Evolutionary conservation across 2,797 vertebrate genomes (phyloP), one percentile per base, ranked within the genome.

Genomic region (Eidolon dupreanum): DNA sequence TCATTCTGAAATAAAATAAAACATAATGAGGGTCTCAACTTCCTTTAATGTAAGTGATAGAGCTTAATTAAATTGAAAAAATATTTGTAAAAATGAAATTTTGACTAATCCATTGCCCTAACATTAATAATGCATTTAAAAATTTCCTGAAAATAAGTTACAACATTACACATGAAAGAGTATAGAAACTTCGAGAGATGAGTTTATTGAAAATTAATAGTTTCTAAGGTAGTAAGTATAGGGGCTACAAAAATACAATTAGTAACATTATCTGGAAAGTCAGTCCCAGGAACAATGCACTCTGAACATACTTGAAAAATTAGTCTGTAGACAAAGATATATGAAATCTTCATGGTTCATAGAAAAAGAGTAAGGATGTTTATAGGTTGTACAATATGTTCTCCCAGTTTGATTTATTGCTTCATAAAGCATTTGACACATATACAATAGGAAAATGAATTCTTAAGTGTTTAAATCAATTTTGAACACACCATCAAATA

Each of bases 401-500:
- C 0, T 9, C 61, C 16, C 53, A 36, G 20, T 61, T 77, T 97
- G 94, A 97, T 97, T 96, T 96, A 97, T 95, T 97, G 65, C 79
- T 97, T 95, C 93, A 90, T 85, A 94, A 96, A 82, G 65, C 71
- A 86, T 75, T 93, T 96, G 94, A 96, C 86, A 78, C 33, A 86
- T 71, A 83, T 79, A 93, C 68, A 95, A 90, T n/a, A 92, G 77
- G 15, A 94, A 77, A 94, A 85, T 70, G 49, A 66, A 96, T 96
- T 97, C 63, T 88, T 93, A 95, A 84, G 41, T 81, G 33, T 81
- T 95, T 90, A 94, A 68, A 78, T 90, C 83, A 61, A 57, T 93
- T 94, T 93, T 91, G 95, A 94, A 96, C 75, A 94, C 43, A 96
- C 65, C 77, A 95, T 97, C 93, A 95, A 93, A 95, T 93, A 94